Base-by-base conservation (phyloP, 1,140 invertebrate species). In the Neelides sp. region DNA sequence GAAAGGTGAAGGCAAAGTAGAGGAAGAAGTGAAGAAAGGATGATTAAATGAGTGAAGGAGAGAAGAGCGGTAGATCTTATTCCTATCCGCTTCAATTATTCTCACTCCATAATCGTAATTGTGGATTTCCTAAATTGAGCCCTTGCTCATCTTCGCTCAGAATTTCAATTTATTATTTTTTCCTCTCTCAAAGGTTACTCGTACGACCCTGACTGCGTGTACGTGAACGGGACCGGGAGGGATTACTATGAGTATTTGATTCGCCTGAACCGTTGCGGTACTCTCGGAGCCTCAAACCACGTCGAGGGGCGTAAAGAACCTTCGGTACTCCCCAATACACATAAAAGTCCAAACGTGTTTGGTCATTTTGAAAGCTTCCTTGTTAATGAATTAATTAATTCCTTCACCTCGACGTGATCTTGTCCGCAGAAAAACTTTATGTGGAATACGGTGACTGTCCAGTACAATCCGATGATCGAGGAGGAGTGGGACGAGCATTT, bases 401-500 rank as follows among this genome's bases (percentile, higher is more conserved):
- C 27, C 23, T 19, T 53, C 40, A 58, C 37, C 42, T 66, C 71
- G 35, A 32, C 48, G 30, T 50, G 48, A 54, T 34, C 19, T 20
- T 28, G 22, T 22, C 42, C 44, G 10, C 67, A 84, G 79, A 85
- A 91, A 78, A 90, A 92, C 67, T 79, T 91, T 55, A 92, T 92
- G 88, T 92, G 88, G 87, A 93, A 93, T 65, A 93, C 88, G 1
- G 81, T 92, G 32, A 92, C 86, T 1, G 86, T 92, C 20, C 89
- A 93, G 63, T 94, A 94, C 68, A 93, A 92, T 69, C 78, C 87
- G 0, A 66, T 92, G 41, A 93, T 94, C 52, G 88, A 94, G 65
- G 88, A 92, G 66, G 88, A 93, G 65, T 86, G 84, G 69, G 88
- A 94, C 67, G 88, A 94, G 62, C 88, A 94, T 64, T 93, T 92